These are phyloP conservation scores for Anastatus disparis DNA, from an alignment of 1,140 invertebrate species.

Conservation along the genomic window DNA sequence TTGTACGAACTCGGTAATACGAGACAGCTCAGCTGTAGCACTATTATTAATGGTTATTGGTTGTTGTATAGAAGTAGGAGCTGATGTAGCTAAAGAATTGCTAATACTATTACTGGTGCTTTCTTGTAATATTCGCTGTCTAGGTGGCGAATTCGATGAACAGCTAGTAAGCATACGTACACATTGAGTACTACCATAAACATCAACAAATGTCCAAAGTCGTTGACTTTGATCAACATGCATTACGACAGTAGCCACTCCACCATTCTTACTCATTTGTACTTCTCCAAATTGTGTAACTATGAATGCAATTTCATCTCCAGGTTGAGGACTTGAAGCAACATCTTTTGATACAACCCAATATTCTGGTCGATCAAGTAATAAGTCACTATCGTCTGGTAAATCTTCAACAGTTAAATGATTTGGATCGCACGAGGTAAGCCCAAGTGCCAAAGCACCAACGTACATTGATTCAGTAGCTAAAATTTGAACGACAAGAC, in stretches of 20 bases:
- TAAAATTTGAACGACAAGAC: constrained; percentile 86
- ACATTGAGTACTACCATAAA: constrained; percentile 92
- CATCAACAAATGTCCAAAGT: constrained; percentile 95
- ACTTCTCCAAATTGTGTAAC: constrained; percentile 88
- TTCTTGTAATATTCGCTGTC: constrained; percentile 48
- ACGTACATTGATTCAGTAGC: constrained; percentile 87
- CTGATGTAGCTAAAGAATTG: too few relatives aligned
- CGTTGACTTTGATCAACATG: constrained; percentile 91
- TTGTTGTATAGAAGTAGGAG: constrained; percentile 47
- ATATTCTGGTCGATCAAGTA: constrained; percentile 95
- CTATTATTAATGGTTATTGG: constrained; percentile 53
- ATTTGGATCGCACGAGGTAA: constrained; percentile 92
- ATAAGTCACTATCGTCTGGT: constrained; percentile 91
- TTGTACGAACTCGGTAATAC: constrained; percentile 71
- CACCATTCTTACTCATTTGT: constrained; percentile 88
- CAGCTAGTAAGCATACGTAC: constrained; percentile 76
- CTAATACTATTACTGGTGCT: constrained; percentile 37
- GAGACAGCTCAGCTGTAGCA: constrained; percentile 60
- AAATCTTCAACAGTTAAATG: constrained; percentile 78
- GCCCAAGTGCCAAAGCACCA: constrained; percentile 88
- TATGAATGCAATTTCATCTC: constrained; percentile 92
- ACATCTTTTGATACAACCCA: constrained; percentile 97
- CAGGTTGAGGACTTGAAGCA: constrained; percentile 81
- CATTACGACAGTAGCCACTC: constrained; percentile 84
- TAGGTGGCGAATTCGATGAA: constrained; percentile 56